Conservation (phyloP, 2,113 vertebrate genomes). For the Labeo rohita region DNA sequence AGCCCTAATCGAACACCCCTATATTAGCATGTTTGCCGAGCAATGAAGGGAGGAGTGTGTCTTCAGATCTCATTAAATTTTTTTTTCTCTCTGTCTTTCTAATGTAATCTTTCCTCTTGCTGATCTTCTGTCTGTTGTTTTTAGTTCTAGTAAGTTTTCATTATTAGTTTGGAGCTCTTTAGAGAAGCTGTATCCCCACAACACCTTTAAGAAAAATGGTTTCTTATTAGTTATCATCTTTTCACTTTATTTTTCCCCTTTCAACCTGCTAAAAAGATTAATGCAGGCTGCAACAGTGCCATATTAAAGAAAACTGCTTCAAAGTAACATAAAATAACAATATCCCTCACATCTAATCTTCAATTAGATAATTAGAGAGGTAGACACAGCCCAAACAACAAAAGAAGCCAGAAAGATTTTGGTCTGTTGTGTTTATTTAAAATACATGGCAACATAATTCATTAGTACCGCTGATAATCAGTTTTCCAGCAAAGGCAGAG, state of each 20-base stretch:
- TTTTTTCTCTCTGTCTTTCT: neutral
- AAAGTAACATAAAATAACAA: neutral
- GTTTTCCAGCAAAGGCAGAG: slow-evolving; percentile 46
- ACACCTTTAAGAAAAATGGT: neutral
- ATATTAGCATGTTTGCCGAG: too few species aligned
- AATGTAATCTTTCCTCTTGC: neutral
- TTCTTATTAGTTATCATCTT: neutral
- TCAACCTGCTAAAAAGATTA: neutral
- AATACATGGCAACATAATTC: slow-evolving; percentile 56
- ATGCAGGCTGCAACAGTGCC: neutral
- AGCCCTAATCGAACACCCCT: too few species aligned
- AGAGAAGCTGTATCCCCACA: neutral
- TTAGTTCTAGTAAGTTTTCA: neutral
- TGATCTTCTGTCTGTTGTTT: neutral
- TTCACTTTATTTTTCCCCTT: neutral
- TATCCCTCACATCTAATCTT: neutral
- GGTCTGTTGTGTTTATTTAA: slow-evolving; percentile 57
- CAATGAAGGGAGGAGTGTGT: too few species aligned
- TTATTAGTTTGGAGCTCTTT: neutral
- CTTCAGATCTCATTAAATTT: too few species aligned
- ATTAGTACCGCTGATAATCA: slow-evolving; percentile 31
- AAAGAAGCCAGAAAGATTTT: slow-evolving; percentile 5
- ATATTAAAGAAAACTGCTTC: neutral
- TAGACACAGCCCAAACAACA: neutral
- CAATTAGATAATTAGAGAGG: neutral